Evolutionary conservation across 2,797 vertebrate genomes (phyloP).

Genomic region (Tangara arthus): DNA sequence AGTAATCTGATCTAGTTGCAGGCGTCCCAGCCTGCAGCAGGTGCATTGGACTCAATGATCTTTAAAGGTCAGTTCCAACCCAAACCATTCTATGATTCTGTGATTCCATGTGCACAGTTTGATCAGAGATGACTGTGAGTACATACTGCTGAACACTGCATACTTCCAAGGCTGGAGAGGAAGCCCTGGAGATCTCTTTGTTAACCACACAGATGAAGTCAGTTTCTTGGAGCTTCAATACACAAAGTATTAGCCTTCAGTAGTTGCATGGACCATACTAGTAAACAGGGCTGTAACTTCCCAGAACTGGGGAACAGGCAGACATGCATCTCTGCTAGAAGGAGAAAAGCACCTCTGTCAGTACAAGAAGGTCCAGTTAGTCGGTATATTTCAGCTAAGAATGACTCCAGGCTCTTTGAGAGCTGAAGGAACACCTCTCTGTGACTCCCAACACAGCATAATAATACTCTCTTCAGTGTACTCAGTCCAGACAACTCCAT

Average conservation of each 20-base stretch:
- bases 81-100: background rate
- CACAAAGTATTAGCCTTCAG: background rate
- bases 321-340: background rate
- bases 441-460: background rate
- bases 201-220: background rate
- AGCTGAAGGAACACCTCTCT: background rate
- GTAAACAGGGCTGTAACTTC: background rate
- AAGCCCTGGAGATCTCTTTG: background rate
- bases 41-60: background rate
- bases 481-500: background rate
- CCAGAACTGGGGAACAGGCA: background rate
- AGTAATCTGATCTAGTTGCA: background rate
- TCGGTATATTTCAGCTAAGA: background rate
- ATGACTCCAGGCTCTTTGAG: background rate
- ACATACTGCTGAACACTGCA: background rate
- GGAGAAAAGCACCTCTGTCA: background rate
- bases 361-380: background rate
- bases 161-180: background rate
- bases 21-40: background rate
- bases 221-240: background rate
- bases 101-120: background rate
- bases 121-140: background rate
- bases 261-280: background rate
- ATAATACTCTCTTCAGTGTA: background rate
- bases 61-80: background rate